Conservation (phyloP, 2,888 invertebrate genomes). For the Polyommatus iphigenia region DNA sequence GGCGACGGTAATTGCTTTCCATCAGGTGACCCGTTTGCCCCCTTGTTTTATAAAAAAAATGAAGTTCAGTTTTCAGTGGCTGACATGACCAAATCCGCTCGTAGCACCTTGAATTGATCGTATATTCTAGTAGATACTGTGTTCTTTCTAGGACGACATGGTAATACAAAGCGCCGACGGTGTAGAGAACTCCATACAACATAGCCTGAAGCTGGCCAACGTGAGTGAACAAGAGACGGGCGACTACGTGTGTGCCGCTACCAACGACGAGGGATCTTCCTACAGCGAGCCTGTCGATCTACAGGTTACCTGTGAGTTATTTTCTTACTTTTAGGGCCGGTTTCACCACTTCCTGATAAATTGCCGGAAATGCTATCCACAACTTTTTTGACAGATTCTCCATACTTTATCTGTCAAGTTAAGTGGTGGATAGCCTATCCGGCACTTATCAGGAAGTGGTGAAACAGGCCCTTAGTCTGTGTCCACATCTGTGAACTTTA, state of each 20-base stretch:
- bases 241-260: conserved; percentile 66
- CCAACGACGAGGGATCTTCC: conserved; percentile 60
- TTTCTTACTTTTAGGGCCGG: background rate
- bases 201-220: conserved; percentile 51
- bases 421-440: no score
- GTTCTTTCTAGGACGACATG: conserved; percentile 58
- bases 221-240: conserved; percentile 59
- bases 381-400: no score
- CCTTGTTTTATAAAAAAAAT: no score
- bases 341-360: no score
- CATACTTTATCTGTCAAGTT: no score
- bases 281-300: conserved; percentile 61
- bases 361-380: no score
- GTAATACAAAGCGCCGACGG: conserved; percentile 46
- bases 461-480: no score
- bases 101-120: background rate
- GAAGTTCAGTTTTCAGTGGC: no score
- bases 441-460: no score
- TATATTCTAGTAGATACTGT: background rate
- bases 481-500: no score
- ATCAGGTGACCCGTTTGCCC: no score
- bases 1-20: no score
- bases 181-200: conserved; percentile 49
- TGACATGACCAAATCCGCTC: background rate
- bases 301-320: conserved; percentile 62